phyloP scores from a whole-genome alignment of 1,140 invertebrate species.

The Drosophila arizonae region DNA sequence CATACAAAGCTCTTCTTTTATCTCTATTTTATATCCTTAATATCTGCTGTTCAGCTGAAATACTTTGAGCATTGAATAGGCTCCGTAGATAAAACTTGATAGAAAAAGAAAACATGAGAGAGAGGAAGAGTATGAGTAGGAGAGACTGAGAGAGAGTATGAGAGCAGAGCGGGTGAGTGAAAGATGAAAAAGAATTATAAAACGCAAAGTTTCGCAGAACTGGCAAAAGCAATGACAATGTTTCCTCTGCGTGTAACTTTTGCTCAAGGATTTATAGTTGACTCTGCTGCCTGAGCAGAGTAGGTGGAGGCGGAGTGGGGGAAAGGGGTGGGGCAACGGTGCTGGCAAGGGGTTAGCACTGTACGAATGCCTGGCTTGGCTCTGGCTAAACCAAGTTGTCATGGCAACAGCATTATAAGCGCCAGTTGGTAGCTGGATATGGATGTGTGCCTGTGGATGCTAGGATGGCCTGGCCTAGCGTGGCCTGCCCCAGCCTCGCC shows the following conservation, averaged over 20 bases:
- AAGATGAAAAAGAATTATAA: slow-evolving; percentile 56
- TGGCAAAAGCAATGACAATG: slow-evolving; percentile 75
- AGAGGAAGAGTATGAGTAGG: not conserved
- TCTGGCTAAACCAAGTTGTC: slow-evolving; percentile 64
- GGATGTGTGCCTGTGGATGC: slow-evolving; percentile 15
- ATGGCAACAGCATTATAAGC: slow-evolving; percentile 53
- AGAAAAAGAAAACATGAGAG: not conserved
- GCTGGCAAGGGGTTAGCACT: slow-evolving; percentile 1
- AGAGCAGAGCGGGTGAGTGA: not conserved
- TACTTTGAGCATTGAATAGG: not conserved
- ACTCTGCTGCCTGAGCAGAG: slow-evolving; percentile 8
- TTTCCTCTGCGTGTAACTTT: slow-evolving; percentile 77
- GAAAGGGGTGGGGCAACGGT: not conserved
- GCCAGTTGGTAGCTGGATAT: slow-evolving; percentile 32
- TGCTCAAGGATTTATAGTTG: slow-evolving; percentile 75
- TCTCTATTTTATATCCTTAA: too few species aligned
- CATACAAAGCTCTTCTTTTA: not conserved
- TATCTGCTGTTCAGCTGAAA: too few species aligned
- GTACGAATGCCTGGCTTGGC: not conserved
- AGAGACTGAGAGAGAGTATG: not conserved
- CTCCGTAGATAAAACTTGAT: not conserved
- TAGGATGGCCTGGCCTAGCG: not conserved
- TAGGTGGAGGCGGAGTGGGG: too few species aligned
- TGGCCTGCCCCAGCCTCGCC: not conserved
- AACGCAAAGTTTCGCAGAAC: slow-evolving; percentile 62